These are phyloP conservation scores for Petroica traversi DNA, from an alignment of 2,113 vertebrate species.

Conservation along the genomic window DNA sequence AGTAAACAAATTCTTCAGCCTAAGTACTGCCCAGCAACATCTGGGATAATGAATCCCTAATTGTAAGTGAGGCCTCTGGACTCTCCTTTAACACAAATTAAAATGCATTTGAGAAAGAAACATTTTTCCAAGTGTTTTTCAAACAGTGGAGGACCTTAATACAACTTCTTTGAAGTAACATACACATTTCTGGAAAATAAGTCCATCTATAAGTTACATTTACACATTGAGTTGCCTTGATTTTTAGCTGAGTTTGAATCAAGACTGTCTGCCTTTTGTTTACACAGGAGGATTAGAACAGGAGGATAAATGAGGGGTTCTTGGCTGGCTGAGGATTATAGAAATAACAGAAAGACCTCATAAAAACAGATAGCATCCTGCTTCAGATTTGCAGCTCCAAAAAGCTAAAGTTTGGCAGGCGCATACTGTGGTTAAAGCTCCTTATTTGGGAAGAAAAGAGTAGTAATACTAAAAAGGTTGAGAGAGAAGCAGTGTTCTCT, in stretches of 20 bases:
- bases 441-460: conserved; percentile 71
- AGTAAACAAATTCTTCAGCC: neutral
- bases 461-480: conserved; percentile 16
- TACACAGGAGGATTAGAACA: conserved; percentile 44
- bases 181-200: neutral
- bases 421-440: conserved; percentile 3
- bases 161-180: neutral
- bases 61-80: neutral
- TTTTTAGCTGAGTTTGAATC: conserved; percentile 1
- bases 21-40: neutral
- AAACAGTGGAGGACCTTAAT: neutral
- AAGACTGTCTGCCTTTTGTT: conserved; percentile 10
- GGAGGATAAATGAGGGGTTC: conserved; percentile 34
- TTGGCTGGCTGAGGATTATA: conserved; percentile 49
- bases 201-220: neutral
- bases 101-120: neutral
- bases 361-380: conserved; percentile 58
- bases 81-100: neutral
- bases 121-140: neutral
- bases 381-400: conserved; percentile 41
- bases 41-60: neutral
- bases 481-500: neutral
- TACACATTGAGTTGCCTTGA: neutral
- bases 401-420: conserved; percentile 57
- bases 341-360: conserved; percentile 64